A percentile compares a stretch with the other conserved stretches of the same genome.
phyloP scores from a whole-genome alignment of 2,797 vertebrate species.

The Florisuga fusca region DNA sequence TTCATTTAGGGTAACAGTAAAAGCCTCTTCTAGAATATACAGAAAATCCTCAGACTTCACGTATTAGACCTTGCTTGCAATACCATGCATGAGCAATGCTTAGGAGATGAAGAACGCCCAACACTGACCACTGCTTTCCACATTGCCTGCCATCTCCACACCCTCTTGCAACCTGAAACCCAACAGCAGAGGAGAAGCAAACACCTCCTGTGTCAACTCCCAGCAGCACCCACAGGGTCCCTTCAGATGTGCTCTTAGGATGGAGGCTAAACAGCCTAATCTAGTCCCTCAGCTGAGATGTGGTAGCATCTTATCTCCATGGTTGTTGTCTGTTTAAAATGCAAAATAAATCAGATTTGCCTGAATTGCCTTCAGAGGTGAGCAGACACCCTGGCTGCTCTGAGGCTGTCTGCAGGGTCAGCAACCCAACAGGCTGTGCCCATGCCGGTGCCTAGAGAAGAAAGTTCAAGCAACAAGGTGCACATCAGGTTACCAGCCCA shows the following conservation, averaged over 20 bases:
- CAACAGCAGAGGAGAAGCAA: background rate
- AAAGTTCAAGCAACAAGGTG: slow-evolving; percentile 22
- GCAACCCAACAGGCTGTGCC: accelerated
- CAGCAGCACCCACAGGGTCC: background rate
- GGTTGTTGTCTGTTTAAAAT: background rate
- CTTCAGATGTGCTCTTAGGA: too few species aligned
- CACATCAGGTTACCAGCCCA: slow-evolving; percentile 21
- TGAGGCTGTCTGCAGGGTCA: background rate
- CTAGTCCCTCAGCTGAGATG: background rate
- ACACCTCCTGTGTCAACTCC: background rate
- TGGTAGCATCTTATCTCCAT: background rate
- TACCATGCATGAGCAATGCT: background rate
- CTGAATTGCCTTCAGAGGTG: background rate
- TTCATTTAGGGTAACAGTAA: background rate
- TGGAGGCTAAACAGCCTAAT: background rate
- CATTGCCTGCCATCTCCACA: slow-evolving; percentile 22
- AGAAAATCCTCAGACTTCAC: background rate
- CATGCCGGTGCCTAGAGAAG: background rate
- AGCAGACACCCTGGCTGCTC: background rate
- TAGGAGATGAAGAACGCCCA: slow-evolving; percentile 6
- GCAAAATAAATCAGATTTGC: background rate
- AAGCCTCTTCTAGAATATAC: background rate
- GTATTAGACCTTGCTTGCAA: background rate
- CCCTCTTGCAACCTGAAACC: background rate
- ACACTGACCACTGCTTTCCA: slow-evolving; percentile 21